phyloP scores from a whole-genome alignment of 2,888 invertebrate genomes.

The Phyllotreta cruciferae region DNA sequence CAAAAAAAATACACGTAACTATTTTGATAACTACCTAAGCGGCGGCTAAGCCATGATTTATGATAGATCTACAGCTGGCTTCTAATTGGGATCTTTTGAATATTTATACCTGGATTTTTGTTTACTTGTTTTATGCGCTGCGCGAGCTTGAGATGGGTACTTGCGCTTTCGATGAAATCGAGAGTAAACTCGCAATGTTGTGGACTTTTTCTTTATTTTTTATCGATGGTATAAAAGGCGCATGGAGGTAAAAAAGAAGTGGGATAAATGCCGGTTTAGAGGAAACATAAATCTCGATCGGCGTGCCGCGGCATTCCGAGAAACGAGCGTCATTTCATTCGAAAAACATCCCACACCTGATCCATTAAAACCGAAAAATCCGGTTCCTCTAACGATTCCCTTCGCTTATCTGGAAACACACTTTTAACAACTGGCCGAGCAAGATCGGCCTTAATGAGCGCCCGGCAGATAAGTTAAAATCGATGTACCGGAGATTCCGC shows the following conservation, averaged over 20 bases:
- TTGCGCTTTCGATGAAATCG: conserved; percentile 13
- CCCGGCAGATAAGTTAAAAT: conserved; percentile 48
- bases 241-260: no score
- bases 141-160: no score
- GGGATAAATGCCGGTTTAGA: not conserved
- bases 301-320: conserved; percentile 46
- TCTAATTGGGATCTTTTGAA: conserved; percentile 39
- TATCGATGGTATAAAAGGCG: not conserved
- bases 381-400: conserved; percentile 51
- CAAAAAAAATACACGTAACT: conserved; percentile 30
- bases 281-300: conserved; percentile 44
- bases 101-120: conserved; percentile 40
- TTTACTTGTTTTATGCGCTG: no score
- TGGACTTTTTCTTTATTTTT: not conserved
- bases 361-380: conserved; percentile 55
- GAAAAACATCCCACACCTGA: conserved; percentile 49
- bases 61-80: conserved; percentile 39
- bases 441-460: conserved; percentile 57
- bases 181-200: conserved; percentile 26
- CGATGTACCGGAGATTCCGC: conserved; percentile 60
- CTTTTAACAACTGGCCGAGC: conserved; percentile 54
- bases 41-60: conserved; percentile 42
- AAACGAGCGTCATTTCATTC: conserved; percentile 50
- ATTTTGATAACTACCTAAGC: conserved; percentile 40
- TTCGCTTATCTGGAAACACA: conserved; percentile 51